These are phyloP conservation scores for Himalopsyche anomala DNA, from an alignment of 2,888 invertebrate species.

Conservation along the genomic window DNA sequence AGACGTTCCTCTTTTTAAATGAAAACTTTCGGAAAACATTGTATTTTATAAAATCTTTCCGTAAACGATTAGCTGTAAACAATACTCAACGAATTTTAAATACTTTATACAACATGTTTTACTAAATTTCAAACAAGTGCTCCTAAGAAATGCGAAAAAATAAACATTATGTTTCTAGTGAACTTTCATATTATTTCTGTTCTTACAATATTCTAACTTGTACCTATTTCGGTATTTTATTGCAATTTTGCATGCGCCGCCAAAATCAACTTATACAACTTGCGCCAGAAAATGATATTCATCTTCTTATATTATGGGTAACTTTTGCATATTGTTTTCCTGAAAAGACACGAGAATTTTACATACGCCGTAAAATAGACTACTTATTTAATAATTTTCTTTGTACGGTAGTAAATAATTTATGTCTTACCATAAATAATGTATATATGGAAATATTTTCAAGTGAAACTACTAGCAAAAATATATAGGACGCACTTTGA, in stretches of 20 bases:
- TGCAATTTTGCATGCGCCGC: constrained; percentile 26
- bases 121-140: too few species aligned
- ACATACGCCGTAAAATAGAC: constrained; percentile 49
- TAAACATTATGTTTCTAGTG: not conserved
- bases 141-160: too few species aligned
- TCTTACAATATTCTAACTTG: not conserved
- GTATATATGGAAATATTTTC: constrained; percentile 8
- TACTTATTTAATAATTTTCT: constrained; percentile 52
- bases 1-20: too few species aligned
- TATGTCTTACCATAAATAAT: constrained; percentile 4
- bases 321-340: constrained; percentile 30
- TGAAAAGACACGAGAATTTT: constrained; percentile 50
- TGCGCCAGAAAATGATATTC: not conserved
- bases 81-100: too few species aligned
- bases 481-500: too few species aligned
- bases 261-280: constrained; percentile 17
- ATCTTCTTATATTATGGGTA: constrained; percentile 4
- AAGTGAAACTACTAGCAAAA: constrained; percentile 16
- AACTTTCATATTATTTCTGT: not conserved
- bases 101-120: too few species aligned
- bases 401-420: constrained; percentile 14
- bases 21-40: too few species aligned
- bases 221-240: constrained; percentile 23
- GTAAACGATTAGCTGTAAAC: too few species aligned
- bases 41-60: too few species aligned